Evolutionary conservation across 2,888 invertebrate species (phyloP).

Genomic region (Tridacna gigas): DNA sequence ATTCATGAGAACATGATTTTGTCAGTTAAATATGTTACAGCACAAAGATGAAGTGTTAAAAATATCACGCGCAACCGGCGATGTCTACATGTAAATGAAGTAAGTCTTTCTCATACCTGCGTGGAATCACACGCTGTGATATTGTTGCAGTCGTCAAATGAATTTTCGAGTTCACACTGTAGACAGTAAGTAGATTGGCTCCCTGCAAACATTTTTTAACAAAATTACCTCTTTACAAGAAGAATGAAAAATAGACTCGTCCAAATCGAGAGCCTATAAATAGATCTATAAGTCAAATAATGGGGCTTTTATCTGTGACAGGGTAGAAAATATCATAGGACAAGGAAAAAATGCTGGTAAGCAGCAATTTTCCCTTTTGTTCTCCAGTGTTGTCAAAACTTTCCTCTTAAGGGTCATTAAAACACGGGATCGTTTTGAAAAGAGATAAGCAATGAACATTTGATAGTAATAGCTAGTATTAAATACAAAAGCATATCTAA

Average conservation of each 20-base stretch:
- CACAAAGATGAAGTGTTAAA: neutral
- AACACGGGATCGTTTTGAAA: too few relatives aligned
- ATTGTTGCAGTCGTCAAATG: conserved; percentile 6
- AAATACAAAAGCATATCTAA: too few relatives aligned
- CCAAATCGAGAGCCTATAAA: neutral
- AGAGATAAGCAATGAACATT: too few relatives aligned
- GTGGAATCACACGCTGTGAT: conserved; percentile 11
- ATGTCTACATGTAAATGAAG: neutral
- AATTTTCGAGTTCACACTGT: conserved; percentile 10
- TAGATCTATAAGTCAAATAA: too few relatives aligned
- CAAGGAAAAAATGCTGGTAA: neutral
- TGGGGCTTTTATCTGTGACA: neutral
- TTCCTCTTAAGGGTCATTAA: too few relatives aligned
- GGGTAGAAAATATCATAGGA: neutral
- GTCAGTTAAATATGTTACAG: neutral
- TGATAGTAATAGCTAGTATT: too few relatives aligned
- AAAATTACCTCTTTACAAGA: too few relatives aligned
- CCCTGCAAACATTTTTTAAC: neutral
- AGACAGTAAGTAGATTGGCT: conserved; percentile 8
- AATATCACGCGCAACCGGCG: neutral
- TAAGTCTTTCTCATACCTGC: neutral
- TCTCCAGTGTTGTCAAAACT: neutral
- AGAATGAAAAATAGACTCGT: neutral
- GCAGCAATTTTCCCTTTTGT: neutral
- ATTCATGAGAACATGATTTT: neutral